A percentile compares a stretch with the other conserved stretches of the same genome.
Evolutionary conservation across 1,140 invertebrate species (phyloP).

Genomic region (Homarus americanus): DNA sequence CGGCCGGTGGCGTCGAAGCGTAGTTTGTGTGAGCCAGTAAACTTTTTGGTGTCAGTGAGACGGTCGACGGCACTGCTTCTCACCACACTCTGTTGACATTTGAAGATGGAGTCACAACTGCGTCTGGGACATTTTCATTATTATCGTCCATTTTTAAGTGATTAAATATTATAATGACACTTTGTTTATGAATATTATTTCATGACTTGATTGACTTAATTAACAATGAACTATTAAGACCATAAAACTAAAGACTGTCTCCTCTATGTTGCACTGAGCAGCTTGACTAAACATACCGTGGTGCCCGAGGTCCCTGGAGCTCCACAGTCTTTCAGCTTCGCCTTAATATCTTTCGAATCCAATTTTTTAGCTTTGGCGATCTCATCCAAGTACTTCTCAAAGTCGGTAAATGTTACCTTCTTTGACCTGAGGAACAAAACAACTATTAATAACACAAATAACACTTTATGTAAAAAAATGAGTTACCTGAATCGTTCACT

Average conservation of each 20-base stretch:
- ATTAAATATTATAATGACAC: too few species aligned
- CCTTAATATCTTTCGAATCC: slow-evolving; percentile 86
- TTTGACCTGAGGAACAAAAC: slow-evolving; percentile 78
- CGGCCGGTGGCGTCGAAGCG: slow-evolving; percentile 91
- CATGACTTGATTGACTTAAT: too few species aligned
- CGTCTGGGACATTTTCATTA: too few species aligned
- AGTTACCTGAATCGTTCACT: too few species aligned
- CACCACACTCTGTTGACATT: slow-evolving; percentile 83
- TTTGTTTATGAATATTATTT: too few species aligned
- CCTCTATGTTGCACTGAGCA: too few species aligned
- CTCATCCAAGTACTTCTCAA: slow-evolving; percentile 89
- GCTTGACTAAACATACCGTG: slow-evolving; percentile 77
- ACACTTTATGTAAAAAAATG: background rate
- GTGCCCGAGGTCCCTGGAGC: slow-evolving; percentile 83
- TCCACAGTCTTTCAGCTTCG: slow-evolving; percentile 87
- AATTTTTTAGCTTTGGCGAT: slow-evolving; percentile 89
- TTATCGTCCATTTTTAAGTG: too few species aligned
- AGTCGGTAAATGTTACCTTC: slow-evolving; percentile 86
- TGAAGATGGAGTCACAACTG: too few species aligned
- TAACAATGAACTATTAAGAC: too few species aligned
- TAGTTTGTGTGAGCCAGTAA: slow-evolving; percentile 94
- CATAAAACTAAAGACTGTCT: too few species aligned
- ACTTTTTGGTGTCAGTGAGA: slow-evolving; percentile 92
- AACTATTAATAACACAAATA: background rate
- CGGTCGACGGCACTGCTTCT: slow-evolving; percentile 87